Evolutionary conservation across 2,888 invertebrate genomes (phyloP), one percentile per base, ranked within the genome.

Genomic region (Anthophora plumipes): DNA sequence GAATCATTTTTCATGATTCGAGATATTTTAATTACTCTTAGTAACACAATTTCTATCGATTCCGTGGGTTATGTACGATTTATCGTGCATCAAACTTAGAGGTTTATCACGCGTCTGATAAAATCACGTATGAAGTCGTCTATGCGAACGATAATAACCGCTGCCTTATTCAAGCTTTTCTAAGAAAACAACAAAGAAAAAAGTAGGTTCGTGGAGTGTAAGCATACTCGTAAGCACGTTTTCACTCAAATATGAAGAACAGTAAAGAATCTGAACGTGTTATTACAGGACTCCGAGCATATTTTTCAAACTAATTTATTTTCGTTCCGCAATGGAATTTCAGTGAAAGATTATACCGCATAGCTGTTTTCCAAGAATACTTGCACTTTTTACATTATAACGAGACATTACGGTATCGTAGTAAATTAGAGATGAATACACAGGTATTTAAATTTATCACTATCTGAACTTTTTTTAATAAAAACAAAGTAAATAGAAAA

Each of bases 121-220:
- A 39, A 31, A 59, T 59, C 20, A 39, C 6, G 43, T 6, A 41
- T 31, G 31, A 22, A 59, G n/a, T 43, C 9, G n/a, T n/a, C 14
- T 55, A 37, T 17, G 46, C 3, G 25, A 17, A 8, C n/a, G 50
- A 54, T 41, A 67, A 41, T 31, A 43, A 50, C 43, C n/a, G 31
- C 37, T 48, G 46, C 6, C 14, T 60, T 69, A 48, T 17, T 61
- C 41, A 39, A 64, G 6, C n/a, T 48, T 14, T 31, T 31, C 46
- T 14, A 43, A 41, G 66, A 59, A 59, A n/a, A n/a, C n/a, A n/a
- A n/a, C n/a, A n/a, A n/a, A n/a, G n/a, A 1, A 31, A 22, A 60
- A 60, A 46, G 0, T 20, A 25, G 8, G 7, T 39, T 25, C 63
- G 41, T 25, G 9, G 22, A 69, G 63, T 37, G 39, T 25, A 31